Percentiles rank a stretch among this genome's conserved stretches.
Evolutionary conservation across 2,888 invertebrate genomes (phyloP).

Genomic region (Lumbricus terrestris): DNA sequence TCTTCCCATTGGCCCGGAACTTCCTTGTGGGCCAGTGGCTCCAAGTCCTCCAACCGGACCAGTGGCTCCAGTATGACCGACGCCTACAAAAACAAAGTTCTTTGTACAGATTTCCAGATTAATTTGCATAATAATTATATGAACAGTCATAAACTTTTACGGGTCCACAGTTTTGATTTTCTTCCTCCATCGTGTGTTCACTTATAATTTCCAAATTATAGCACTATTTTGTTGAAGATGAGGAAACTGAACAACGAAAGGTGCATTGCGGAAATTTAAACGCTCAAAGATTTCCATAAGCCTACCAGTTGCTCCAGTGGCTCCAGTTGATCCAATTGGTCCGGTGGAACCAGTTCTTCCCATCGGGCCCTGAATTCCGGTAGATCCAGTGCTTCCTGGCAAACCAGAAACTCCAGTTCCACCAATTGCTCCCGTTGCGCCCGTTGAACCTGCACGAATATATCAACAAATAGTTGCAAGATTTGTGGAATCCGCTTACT

Average conservation of each 20-base stretch:
- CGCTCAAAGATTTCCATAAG: neutral
- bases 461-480: neutral
- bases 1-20: neutral
- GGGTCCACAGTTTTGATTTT: no score
- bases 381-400: constrained; percentile 14
- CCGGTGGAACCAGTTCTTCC: constrained; percentile 21
- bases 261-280: neutral
- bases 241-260: neutral
- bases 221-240: neutral
- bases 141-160: neutral
- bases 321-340: constrained; percentile 17
- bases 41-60: neutral
- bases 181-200: neutral
- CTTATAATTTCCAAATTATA: no score
- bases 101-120: neutral
- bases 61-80: constrained; percentile 8
- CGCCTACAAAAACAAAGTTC: neutral
- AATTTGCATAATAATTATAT: neutral
- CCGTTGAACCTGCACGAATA: neutral
- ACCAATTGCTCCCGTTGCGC: constrained; percentile 18
- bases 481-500: neutral
- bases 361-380: neutral
- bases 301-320: constrained; percentile 14
- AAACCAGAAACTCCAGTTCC: constrained; percentile 10
- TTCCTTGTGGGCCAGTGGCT: neutral